Evolutionary conservation across 2,888 invertebrate species (phyloP), one percentile per base, ranked within the genome.

Genomic region (Drosophila melanocephala): DNA sequence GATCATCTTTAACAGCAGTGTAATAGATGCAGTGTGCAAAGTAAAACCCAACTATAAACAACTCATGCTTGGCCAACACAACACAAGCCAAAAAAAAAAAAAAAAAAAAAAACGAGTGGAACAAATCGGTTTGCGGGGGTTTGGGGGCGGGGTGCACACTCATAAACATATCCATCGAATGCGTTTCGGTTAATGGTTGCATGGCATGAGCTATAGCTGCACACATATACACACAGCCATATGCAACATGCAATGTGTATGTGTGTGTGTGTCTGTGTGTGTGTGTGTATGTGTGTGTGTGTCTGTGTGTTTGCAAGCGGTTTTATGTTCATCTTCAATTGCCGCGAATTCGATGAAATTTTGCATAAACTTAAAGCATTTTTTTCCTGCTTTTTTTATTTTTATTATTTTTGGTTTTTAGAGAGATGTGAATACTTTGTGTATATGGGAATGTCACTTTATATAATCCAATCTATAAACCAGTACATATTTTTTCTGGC

Each of bases 131-230:
- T 52, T 52, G 22, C 44, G 22, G 42, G 28, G 42, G 14, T 28
- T 9, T 22, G 32, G 19, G 14, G 42, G 47, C 4, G 44, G 62
- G 26, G 37, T n/a, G 56, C 14, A 44, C 35, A 55, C 51, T 58
- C 77, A 79, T 79, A 81, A 79, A 79, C 77, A 81, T 77, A 77
- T 70, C 52, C 79, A 80, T 73, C 66, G 59, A 80, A 79, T 80
- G 77, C 59, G 62, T 62, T 64, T 68, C 61, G 57, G 30, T 37
- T 57, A 75, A 75, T 75, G 65, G 58, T 59, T 75, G 52, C 42
- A 22, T 26, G 47, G 47, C 56, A 56, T 55, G 63, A 47, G 47
- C 50, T 33, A 57, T 61, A 57, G n/a, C 37, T 30, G n/a, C 32
- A 60, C 28, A 35, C 19, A 64, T 5, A 51, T 16, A n/a, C 16